A percentile compares a stretch with the other conserved stretches of the same genome.
Conservation (phyloP, 2,797 vertebrate species). For the Hippocampus kuda region DNA sequence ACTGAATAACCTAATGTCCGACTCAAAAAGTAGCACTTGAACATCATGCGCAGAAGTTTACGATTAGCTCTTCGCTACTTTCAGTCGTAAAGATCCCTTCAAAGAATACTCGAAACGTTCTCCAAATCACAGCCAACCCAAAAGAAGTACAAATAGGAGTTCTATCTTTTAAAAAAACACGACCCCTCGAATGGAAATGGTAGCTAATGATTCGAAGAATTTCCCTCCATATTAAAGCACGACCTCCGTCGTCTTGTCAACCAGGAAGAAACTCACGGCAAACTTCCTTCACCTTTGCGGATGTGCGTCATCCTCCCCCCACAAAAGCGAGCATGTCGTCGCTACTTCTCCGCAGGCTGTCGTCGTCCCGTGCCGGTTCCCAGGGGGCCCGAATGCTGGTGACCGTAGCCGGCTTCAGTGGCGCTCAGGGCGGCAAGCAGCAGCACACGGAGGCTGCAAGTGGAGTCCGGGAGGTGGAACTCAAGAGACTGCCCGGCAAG, state of each 20-base stretch:
- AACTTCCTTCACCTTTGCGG: neutral
- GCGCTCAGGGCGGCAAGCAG: constrained; percentile 15
- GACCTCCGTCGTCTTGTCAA: neutral
- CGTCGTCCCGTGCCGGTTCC: neutral
- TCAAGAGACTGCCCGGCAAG: constrained; percentile 49
- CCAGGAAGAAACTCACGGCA: neutral
- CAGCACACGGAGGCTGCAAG: constrained; percentile 29
- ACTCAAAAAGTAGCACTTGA: neutral
- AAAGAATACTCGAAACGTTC: neutral
- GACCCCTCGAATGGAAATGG: too few relatives aligned
- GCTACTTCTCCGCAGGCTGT: neutral
- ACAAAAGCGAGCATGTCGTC: neutral
- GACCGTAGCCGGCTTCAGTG: neutral
- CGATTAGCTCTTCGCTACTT: neutral
- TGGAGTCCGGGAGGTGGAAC: constrained; percentile 47
- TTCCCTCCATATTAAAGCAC: neutral
- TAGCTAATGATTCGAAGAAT: too few relatives aligned
- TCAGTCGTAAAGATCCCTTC: neutral
- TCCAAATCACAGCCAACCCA: neutral
- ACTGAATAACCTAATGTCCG: neutral
- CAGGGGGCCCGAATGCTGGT: neutral
- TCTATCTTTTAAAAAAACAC: too few relatives aligned
- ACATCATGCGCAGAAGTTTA: neutral
- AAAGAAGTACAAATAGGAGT: neutral
- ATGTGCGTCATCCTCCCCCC: neutral